Evolutionary conservation across 2,113 vertebrate species (phyloP).

Genomic region (Tenebrosternarchus preto): DNA sequence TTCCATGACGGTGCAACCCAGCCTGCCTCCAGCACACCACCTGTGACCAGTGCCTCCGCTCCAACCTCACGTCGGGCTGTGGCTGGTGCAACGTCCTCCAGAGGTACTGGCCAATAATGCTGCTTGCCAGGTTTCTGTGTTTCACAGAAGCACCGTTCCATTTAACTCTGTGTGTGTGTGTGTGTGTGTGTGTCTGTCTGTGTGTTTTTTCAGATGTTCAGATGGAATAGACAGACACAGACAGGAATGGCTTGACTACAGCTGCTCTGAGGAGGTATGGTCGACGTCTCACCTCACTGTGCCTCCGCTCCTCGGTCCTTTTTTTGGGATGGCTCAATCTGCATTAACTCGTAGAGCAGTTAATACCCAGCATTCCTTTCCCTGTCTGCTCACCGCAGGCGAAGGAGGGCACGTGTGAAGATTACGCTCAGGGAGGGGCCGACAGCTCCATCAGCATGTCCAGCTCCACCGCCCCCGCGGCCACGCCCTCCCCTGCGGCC

Average conservation of each 20-base stretch:
- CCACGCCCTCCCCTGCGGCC: slow-evolving; percentile 66
- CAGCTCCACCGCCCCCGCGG: slow-evolving; percentile 62
- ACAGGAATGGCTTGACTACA: slow-evolving; percentile 89
- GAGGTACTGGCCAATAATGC: slow-evolving; percentile 72
- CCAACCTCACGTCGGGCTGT: slow-evolving; percentile 83
- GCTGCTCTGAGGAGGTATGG: slow-evolving; percentile 86
- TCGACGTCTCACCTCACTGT: not conserved
- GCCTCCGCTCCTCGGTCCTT: not conserved
- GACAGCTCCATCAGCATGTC: slow-evolving; percentile 65
- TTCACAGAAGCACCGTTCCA: not conserved
- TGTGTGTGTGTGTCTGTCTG: slow-evolving; percentile 21
- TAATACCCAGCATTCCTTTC: not conserved
- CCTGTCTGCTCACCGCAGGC: slow-evolving; percentile 60
- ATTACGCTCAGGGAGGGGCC: slow-evolving; percentile 69
- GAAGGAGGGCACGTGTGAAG: slow-evolving; percentile 79
- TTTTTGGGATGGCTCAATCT: too few relatives aligned
- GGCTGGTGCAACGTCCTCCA: slow-evolving; percentile 94
- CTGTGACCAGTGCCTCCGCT: slow-evolving; percentile 82
- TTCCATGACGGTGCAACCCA: slow-evolving; percentile 60
- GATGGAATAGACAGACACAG: slow-evolving; percentile 89
- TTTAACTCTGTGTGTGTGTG: not conserved
- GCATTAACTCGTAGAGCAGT: not conserved
- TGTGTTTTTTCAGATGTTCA: slow-evolving; percentile 81
- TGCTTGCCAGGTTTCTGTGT: not conserved
- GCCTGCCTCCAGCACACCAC: slow-evolving; percentile 88